Evolutionary conservation across 2,797 vertebrate species (phyloP).

Genomic region (Tolypeutes matacus): DNA sequence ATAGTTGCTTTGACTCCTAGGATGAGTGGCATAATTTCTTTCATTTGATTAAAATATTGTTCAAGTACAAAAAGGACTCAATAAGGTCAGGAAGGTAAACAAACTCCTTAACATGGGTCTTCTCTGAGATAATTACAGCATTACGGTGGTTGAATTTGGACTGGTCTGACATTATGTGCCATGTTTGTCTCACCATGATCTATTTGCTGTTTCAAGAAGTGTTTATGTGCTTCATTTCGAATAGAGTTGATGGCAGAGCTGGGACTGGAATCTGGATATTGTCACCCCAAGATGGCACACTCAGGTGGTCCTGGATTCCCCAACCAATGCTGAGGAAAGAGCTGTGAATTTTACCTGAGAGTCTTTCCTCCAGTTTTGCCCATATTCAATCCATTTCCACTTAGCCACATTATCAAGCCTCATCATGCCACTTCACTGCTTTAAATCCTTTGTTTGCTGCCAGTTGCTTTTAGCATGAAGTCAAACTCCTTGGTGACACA

Average conservation of each 20-base stretch:
- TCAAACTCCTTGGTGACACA: fast-evolving
- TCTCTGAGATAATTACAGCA: neutral
- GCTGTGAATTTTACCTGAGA: neutral
- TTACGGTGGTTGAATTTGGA: neutral
- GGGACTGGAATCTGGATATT: neutral
- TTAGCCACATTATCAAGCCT: neutral
- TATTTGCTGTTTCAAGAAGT: too few relatives aligned
- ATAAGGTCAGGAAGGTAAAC: neutral
- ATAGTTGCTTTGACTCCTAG: neutral
- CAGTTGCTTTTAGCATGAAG: neutral
- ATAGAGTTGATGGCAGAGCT: neutral
- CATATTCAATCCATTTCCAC: neutral
- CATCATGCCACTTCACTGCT: neutral
- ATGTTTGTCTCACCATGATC: fast-evolving
- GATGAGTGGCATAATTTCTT: neutral
- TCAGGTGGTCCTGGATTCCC: neutral
- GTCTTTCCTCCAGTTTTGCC: neutral
- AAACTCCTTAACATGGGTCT: neutral
- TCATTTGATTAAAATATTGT: neutral
- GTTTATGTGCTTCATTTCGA: neutral
- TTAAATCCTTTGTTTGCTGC: neutral
- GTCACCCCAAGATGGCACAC: too few relatives aligned
- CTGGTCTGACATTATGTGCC: neutral
- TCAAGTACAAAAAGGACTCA: neutral
- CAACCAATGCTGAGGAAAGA: neutral